A percentile compares a stretch with the other conserved stretches of the same genome.
Evolutionary conservation across 2,113 vertebrate genomes (phyloP).

Genomic region (Scatophagus argus): DNA sequence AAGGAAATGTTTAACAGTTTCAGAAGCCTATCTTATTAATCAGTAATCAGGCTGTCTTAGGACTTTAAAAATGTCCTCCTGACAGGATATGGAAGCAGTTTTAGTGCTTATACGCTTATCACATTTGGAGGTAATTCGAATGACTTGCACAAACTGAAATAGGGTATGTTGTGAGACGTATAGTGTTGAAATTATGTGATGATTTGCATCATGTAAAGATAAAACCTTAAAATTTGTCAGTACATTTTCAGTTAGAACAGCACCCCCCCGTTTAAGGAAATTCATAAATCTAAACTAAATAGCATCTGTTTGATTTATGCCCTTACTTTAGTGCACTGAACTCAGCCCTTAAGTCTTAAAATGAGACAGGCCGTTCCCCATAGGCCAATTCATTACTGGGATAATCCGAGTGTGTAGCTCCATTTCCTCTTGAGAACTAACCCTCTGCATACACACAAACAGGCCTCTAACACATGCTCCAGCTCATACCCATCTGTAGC

Average conservation of each 20-base stretch:
- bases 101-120: conserved; percentile 15
- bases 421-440: conserved; percentile 27
- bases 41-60: conserved; percentile 52
- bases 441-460: conserved; percentile 17
- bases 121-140: conserved; percentile 13
- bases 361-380: conserved; percentile 50
- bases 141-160: conserved; percentile 23
- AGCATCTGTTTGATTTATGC: conserved; percentile 50
- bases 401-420: conserved; percentile 53
- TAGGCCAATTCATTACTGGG: conserved; percentile 61
- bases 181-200: background rate
- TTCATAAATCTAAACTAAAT: conserved; percentile 42
- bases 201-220: background rate
- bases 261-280: background rate
- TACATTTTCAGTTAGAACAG: background rate
- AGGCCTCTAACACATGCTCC: conserved; percentile 1
- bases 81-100: conserved; percentile 22
- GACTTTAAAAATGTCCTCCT: conserved; percentile 28
- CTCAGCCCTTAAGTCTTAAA: conserved; percentile 47
- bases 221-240: background rate
- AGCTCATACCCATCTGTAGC: conserved; percentile 21
- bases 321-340: conserved; percentile 39
- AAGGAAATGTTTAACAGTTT: conserved; percentile 52
- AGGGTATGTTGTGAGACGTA: background rate
- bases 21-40: conserved; percentile 53